Percentiles rank a stretch among this genome's conserved stretches.
phyloP scores from a whole-genome alignment of 2,888 invertebrate species.

The Drosophila planitibia region DNA sequence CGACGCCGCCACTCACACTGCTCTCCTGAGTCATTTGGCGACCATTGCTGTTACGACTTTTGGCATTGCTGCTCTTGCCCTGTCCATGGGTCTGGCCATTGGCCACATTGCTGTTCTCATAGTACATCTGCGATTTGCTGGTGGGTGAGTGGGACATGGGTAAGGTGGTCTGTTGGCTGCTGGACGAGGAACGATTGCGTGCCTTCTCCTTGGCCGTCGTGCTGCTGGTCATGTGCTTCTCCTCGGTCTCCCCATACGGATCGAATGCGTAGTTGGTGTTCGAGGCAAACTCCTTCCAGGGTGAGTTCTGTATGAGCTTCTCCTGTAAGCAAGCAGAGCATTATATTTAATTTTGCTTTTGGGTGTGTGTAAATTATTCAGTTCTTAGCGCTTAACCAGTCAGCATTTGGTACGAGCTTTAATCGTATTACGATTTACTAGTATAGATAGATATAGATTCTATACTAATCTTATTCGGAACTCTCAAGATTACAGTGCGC shows the following conservation, averaged over 20 bases:
- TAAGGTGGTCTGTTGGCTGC: slow-evolving; percentile 84
- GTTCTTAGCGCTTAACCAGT: slow-evolving; percentile 79
- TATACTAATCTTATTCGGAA: slow-evolving; percentile 13
- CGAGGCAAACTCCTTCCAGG: slow-evolving; percentile 94
- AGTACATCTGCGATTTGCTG: slow-evolving; percentile 84
- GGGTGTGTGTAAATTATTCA: background rate
- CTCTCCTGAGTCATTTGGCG: slow-evolving; percentile 68
- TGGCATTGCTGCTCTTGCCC: slow-evolving; percentile 54
- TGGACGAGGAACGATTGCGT: slow-evolving; percentile 75
- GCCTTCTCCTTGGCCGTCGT: slow-evolving; percentile 80
- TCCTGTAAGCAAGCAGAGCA: slow-evolving; percentile 87
- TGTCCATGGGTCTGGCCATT: slow-evolving; percentile 51
- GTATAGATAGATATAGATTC: background rate
- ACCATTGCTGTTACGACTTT: slow-evolving; percentile 51
- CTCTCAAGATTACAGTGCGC: slow-evolving; percentile 41
- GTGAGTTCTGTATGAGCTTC: slow-evolving; percentile 92
- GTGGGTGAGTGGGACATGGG: slow-evolving; percentile 86
- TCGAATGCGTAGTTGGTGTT: slow-evolving; percentile 97
- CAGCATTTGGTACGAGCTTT: slow-evolving; percentile 79
- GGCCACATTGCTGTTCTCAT: slow-evolving; percentile 73
- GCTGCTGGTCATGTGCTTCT: slow-evolving; percentile 86
- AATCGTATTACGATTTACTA: slow-evolving; percentile 16
- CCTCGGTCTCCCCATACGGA: slow-evolving; percentile 92
- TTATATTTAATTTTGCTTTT: background rate
- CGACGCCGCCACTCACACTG: slow-evolving; percentile 38